phyloP scores from a whole-genome alignment of 2,888 invertebrate genomes.

The Folsomia manolachei region DNA sequence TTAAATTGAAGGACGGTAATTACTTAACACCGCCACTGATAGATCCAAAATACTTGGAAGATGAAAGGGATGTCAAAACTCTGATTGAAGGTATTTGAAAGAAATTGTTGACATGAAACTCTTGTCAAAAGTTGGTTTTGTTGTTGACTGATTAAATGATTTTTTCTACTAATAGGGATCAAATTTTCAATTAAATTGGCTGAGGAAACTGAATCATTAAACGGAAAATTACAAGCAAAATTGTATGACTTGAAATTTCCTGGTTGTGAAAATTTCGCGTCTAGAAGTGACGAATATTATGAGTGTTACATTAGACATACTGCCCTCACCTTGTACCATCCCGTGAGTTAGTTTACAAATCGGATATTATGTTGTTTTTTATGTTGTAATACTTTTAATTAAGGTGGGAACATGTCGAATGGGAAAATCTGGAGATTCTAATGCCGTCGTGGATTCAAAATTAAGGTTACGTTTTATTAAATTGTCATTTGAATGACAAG shows the following conservation, averaged over 20 bases:
- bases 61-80: slow-evolving; percentile 40
- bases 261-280: slow-evolving; percentile 19
- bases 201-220: slow-evolving; percentile 22
- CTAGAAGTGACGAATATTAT: slow-evolving; percentile 23
- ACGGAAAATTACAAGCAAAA: slow-evolving; percentile 9
- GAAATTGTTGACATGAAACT: not conserved
- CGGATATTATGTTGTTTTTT: not conserved
- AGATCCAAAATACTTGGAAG: slow-evolving; percentile 44
- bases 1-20: slow-evolving; percentile 39
- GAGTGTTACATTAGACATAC: slow-evolving; percentile 27
- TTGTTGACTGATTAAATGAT: too few species aligned
- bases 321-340: slow-evolving; percentile 22
- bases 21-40: slow-evolving; percentile 32
- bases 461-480: slow-evolving; percentile 18
- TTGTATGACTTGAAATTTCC: not conserved
- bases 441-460: slow-evolving; percentile 26
- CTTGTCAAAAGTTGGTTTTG: too few species aligned
- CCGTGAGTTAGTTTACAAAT: not conserved
- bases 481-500: not conserved
- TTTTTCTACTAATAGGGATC: too few species aligned
- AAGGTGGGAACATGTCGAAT: slow-evolving; percentile 28
- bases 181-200: slow-evolving; percentile 15
- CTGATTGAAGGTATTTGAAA: slow-evolving; percentile 47
- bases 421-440: slow-evolving; percentile 10
- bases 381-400: not conserved